phyloP scores from a whole-genome alignment of 2,888 invertebrate species.

The Carabus problematicus region DNA sequence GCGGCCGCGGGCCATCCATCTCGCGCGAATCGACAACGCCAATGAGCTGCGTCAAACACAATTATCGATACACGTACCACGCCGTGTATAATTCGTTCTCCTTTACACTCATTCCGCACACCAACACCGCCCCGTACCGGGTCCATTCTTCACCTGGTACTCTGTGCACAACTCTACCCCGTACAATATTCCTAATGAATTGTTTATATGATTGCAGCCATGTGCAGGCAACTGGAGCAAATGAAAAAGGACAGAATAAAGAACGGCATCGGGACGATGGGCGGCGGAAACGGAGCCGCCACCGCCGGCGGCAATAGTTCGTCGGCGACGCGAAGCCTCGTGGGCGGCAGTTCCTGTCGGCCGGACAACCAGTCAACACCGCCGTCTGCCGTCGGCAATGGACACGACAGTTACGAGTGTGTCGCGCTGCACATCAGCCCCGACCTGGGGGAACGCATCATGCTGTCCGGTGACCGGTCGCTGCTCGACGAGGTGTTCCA shows the following conservation, averaged over 20 bases:
- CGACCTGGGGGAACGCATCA: slow-evolving; percentile 80
- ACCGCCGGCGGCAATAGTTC: too few species aligned
- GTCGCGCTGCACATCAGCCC: slow-evolving; percentile 82
- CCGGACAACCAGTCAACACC: slow-evolving; percentile 49
- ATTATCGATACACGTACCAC: slow-evolving; percentile 28
- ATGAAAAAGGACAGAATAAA: slow-evolving; percentile 74
- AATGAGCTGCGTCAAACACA: slow-evolving; percentile 40
- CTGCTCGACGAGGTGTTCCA: slow-evolving; percentile 79
- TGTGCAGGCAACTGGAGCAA: slow-evolving; percentile 76
- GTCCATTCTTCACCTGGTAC: too few species aligned
- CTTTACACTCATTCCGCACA: not conserved
- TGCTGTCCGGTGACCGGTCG: slow-evolving; percentile 80
- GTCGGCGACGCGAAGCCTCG: slow-evolving; percentile 43
- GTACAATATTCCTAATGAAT: slow-evolving; percentile 1
- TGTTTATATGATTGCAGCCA: slow-evolving; percentile 63
- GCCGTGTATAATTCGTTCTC: slow-evolving; percentile 4
- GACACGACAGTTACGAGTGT: slow-evolving; percentile 71
- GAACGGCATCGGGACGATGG: slow-evolving; percentile 59
- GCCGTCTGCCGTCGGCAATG: slow-evolving; percentile 47
- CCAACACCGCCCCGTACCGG: too few species aligned
- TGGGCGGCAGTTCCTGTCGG: slow-evolving; percentile 47
- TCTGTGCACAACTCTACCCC: not conserved
- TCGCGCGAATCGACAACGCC: slow-evolving; percentile 39
- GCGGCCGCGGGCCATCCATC: slow-evolving; percentile 26
- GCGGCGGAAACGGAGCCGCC: slow-evolving; percentile 36